A percentile compares a stretch with the other conserved stretches of the same genome.
These are phyloP conservation scores for Pogonocherus hispidulus DNA, from an alignment of 2,888 invertebrate species.

Conservation along the genomic window DNA sequence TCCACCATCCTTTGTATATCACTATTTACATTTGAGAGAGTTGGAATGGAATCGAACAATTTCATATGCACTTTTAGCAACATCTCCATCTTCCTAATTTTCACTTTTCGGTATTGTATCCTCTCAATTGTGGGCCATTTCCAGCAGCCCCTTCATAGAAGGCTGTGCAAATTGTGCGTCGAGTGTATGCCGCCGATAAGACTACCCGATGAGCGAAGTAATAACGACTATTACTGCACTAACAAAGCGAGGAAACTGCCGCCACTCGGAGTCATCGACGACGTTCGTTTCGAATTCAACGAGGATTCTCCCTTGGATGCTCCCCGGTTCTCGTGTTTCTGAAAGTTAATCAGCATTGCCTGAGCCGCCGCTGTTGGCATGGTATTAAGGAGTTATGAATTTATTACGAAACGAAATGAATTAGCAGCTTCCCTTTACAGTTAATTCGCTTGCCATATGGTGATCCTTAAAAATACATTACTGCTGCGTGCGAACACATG, in stretches of 20 bases:
- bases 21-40: no score
- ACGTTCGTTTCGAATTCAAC: conserved; percentile 1
- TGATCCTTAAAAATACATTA: no score
- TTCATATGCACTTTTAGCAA: no score
- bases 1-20: no score
- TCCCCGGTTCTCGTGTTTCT: neutral
- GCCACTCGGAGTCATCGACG: neutral
- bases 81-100: conserved; percentile 1
- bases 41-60: no score
- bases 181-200: conserved; percentile 17
- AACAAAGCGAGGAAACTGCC: conserved; percentile 17
- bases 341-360: conserved; percentile 10
- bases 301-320: conserved; percentile 5
- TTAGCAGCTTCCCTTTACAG: conserved; percentile 22
- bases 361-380: neutral
- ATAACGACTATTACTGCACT: conserved; percentile 18
- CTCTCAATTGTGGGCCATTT: conserved; percentile 7
- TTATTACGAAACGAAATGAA: neutral
- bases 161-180: conserved; percentile 14
- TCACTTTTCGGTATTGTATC: conserved; percentile 1
- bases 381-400: neutral
- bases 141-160: neutral
- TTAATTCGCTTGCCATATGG: no score
- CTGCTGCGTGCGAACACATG: no score
- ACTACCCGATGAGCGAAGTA: conserved; percentile 20